phyloP scores from a whole-genome alignment of 2,113 vertebrate species.

The Eira barbara region DNA sequence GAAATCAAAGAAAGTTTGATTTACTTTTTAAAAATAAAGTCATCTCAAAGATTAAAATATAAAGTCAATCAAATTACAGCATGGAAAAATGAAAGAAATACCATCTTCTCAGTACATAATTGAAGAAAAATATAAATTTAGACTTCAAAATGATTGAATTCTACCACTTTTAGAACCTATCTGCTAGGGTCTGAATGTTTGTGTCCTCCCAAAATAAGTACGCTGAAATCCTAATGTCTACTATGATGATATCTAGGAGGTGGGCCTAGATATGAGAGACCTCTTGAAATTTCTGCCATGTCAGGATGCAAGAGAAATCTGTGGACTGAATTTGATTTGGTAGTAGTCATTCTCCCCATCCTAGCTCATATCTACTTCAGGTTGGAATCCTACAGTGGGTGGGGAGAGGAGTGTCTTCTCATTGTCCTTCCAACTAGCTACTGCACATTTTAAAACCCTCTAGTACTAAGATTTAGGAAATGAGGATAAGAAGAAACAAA shows the following conservation, averaged over 20 bases:
- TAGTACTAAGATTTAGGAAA: background rate
- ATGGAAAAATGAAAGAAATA: background rate
- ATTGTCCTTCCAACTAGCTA: background rate
- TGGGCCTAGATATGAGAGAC: background rate
- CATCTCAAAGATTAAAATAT: background rate
- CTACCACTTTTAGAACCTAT: background rate
- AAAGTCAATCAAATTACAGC: background rate
- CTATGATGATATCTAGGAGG: background rate
- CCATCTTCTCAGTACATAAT: background rate
- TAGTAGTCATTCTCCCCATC: background rate
- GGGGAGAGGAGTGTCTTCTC: background rate
- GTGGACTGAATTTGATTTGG: background rate
- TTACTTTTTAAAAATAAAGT: background rate
- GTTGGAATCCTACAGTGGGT: background rate
- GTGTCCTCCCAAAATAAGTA: background rate
- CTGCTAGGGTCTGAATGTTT: background rate
- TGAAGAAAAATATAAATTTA: background rate
- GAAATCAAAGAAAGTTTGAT: background rate
- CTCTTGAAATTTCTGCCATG: background rate
- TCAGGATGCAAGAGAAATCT: too few relatives aligned
- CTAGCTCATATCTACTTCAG: background rate
- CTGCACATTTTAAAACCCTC: background rate
- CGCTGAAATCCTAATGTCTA: background rate
- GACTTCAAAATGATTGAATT: background rate
- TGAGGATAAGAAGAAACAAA: background rate